These are phyloP conservation scores for Cossypha dichroa DNA, from an alignment of 2,797 vertebrate genomes.

Conservation along the genomic window DNA sequence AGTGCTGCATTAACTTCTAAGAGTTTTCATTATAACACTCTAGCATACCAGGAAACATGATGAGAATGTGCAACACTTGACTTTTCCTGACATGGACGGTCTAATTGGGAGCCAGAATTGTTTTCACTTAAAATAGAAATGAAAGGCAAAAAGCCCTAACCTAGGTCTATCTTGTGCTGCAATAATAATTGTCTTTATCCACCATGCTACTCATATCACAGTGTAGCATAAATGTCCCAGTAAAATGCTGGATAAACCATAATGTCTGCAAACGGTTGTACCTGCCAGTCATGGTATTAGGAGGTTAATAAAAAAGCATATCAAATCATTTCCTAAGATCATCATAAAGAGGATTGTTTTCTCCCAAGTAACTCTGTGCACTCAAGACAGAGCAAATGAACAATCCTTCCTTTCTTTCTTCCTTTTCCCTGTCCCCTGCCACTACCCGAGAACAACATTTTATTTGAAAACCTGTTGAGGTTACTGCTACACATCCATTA, in stretches of 20 bases:
- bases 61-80: background rate
- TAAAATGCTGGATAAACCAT: background rate
- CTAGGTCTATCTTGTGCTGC: background rate
- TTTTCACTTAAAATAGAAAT: slow-evolving; percentile 33
- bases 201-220: background rate
- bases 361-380: background rate
- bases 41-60: background rate
- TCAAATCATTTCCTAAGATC: background rate
- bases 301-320: background rate
- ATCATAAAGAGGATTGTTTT: background rate
- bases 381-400: background rate
- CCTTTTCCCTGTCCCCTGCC: background rate
- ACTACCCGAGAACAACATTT: background rate
- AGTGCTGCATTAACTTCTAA: slow-evolving; percentile 13
- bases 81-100: background rate
- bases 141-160: background rate
- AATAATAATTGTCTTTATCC: slow-evolving; percentile 15
- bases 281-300: background rate
- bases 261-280: background rate
- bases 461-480: background rate
- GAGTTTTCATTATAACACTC: slow-evolving; percentile 1
- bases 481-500: background rate
- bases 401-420: background rate
- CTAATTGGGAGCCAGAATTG: background rate
- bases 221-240: background rate